These are phyloP conservation scores for Calosoma granatense DNA, from an alignment of 1,140 invertebrate species.

Conservation along the genomic window DNA sequence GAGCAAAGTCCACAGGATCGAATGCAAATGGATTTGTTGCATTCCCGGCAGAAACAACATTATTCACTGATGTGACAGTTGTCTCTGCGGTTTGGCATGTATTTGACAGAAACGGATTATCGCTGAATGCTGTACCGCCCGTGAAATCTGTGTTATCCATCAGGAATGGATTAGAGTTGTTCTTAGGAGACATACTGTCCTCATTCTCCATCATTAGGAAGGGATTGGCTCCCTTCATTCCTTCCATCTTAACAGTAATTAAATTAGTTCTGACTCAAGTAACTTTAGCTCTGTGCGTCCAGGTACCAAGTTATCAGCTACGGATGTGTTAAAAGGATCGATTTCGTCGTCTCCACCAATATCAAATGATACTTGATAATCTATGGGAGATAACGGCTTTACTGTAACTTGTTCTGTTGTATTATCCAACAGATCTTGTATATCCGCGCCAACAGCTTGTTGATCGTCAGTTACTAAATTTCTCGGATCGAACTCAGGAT, in stretches of 20 bases:
- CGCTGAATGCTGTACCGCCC: slow-evolving; percentile 32
- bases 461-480: not conserved
- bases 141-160: slow-evolving; percentile 40
- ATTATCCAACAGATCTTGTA: slow-evolving; percentile 19
- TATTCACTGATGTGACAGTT: slow-evolving; percentile 26
- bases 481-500: slow-evolving; percentile 21
- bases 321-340: slow-evolving; percentile 59
- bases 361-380: slow-evolving; percentile 17
- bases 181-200: slow-evolving; percentile 32
- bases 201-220: slow-evolving; percentile 64
- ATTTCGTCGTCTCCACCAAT: slow-evolving; percentile 33
- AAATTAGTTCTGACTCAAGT: slow-evolving; percentile 45
- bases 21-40: slow-evolving; percentile 54
- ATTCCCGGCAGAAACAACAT: slow-evolving; percentile 16
- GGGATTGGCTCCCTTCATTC: slow-evolving; percentile 52
- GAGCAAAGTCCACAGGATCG: slow-evolving; percentile 38
- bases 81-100: slow-evolving; percentile 23
- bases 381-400: slow-evolving; percentile 38
- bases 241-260: slow-evolving; percentile 42
- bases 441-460: slow-evolving; percentile 26
- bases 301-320: slow-evolving; percentile 42
- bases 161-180: slow-evolving; percentile 61
- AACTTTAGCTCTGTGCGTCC: slow-evolving; percentile 49
- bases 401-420: slow-evolving; percentile 27
- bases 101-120: slow-evolving; percentile 46